Percentiles rank a stretch among this genome's conserved stretches.
Evolutionary conservation across 2,113 vertebrate genomes (phyloP).

Genomic region (Phyllostomus hastatus): DNA sequence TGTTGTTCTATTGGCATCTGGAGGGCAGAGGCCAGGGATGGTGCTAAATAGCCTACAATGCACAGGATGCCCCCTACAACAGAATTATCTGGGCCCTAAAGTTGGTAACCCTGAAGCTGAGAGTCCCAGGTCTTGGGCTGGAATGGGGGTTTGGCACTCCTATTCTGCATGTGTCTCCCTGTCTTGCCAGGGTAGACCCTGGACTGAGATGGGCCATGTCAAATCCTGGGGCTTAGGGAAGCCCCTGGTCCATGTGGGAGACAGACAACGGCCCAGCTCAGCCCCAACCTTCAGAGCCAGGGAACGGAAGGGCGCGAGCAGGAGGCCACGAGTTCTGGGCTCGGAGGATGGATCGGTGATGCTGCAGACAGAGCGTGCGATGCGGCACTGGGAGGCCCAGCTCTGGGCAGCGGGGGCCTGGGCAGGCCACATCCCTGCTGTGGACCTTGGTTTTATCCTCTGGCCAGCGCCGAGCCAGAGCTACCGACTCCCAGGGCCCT

Average conservation of each 20-base stretch:
- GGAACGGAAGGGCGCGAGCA: accelerated
- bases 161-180: not conserved
- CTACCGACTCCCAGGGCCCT: not conserved
- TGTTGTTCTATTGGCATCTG: not conserved
- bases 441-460: not conserved
- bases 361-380: not conserved
- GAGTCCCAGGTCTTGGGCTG: not conserved
- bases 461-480: not conserved
- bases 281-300: not conserved
- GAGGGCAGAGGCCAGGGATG: not conserved
- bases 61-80: accelerated
- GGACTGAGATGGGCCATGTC: not conserved
- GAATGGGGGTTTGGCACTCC: not conserved
- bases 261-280: not conserved
- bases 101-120: not conserved
- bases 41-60: not conserved
- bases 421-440: accelerated
- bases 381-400: accelerated
- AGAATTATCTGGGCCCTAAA: not conserved
- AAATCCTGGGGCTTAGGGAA: not conserved
- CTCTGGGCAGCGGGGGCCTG: not conserved
- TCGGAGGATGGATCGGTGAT: accelerated
- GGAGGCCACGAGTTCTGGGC: not conserved
- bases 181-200: not conserved
- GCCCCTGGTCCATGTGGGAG: not conserved